Evolutionary conservation across 2,888 invertebrate species (phyloP), one percentile per base, ranked within the genome.

Genomic region (Campopleginae sp.): DNA sequence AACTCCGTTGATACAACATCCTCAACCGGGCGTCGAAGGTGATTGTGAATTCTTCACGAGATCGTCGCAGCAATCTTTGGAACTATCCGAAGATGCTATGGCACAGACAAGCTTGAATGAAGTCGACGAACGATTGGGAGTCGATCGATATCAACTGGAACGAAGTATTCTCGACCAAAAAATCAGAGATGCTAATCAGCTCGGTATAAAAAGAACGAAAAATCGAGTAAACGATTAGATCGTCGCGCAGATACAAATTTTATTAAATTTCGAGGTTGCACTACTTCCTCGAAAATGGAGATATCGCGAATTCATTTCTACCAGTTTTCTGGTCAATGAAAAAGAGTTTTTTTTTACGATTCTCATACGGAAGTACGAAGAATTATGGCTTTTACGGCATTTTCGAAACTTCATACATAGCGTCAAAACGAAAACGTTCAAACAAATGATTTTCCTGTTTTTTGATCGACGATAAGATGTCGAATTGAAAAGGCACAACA

Each of bases 131-230:
- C 61, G 19, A n/a, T 12, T n/a, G 46, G 48, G 63, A 7, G 71
- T 72, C 12, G 76, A 85, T 48, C 79, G 46, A 44, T 23, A 79
- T 65, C 70, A 65, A 19, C 42, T 79, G 12, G 75, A 82, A 44
- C 63, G 46, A 44, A 68, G 71, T 27, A 71, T 83, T 42, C 65
- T 86, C 58, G 78, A 84, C 46, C 70, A 86, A 44, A 86, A 86
- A 44, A 63, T 86, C 12, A 54, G 66, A 27, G 80, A 84, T n/a
- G 84, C 84, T 0, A 75, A 86, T 70, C 86, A 84, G 19, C 63
- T 83, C 31, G 85, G 85, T 85, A 66, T 10, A 77, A 19, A 19
- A 63, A 66, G 42, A n/a, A 12, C 1, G 12, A n/a, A 33, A 71
- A 77, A 46, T 38, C 38, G 10, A 38, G 38, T 38, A 38, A 33